Evolutionary conservation across 2,113 vertebrate species (phyloP), one percentile per base, ranked within the genome.

Genomic region (Tursiops truncatus): DNA sequence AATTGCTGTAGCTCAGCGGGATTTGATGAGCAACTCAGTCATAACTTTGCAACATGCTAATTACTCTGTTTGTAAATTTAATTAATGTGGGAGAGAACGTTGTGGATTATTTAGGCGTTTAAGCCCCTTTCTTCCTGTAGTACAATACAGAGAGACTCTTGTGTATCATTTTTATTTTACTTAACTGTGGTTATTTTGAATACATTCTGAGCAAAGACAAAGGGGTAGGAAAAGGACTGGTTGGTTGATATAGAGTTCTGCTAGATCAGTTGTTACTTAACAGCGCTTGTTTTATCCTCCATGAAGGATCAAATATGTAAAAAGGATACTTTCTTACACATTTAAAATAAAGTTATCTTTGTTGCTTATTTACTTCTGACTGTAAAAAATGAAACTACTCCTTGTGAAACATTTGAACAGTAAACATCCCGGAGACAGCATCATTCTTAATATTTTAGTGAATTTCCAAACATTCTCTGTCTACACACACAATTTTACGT

Each of bases 1-100:
- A 74, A 58, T 60, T 96, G 58, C 58, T 92, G 50, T 17, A 41
- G 26, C 79, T 73, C 58, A n/a, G 88, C 58, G 56, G 50, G 96
- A 96, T 92, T 23, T 97, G 96, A 67, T 76, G 77, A 81, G 58
- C 96, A 97, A 44, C 97, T 63, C 33, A 95, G 3, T 79, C 95
- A 85, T 95, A 97, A 92, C 87, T 94, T 28, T 56, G 38, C n/a
- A 63, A 74, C 62, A 80, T 92, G 83, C 67, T 97, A 96, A 96
- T 98, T 97, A 76, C 17, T 87, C 89, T 47, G 33, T 89, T 77
- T 96, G 36, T 21, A 97, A 98, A 97, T 98, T 97, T 93, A 97
- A 36, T 94, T 97, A 98, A 96, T 92, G 92, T 96, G 18, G 70
- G 84, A 23, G 86, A 97, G 97, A 97, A 95, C 83, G 11, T 38